Percentiles rank a stretch among this genome's conserved stretches.
Conservation (phyloP, 2,113 vertebrate species). For the Carettochelys insculpta region DNA sequence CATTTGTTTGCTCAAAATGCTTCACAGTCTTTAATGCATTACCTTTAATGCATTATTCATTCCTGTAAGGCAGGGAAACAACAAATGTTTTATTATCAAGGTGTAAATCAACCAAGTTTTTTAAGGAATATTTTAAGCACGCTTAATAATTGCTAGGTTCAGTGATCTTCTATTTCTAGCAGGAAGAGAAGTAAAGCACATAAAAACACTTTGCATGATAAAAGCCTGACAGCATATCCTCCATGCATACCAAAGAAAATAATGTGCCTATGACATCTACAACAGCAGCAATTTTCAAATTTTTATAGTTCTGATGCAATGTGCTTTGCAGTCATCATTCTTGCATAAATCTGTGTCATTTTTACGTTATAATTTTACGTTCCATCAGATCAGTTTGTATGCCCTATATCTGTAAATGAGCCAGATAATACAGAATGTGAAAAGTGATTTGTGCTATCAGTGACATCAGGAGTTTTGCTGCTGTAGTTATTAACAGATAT, state of each 20-base stretch:
- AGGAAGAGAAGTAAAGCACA: slow-evolving; percentile 57
- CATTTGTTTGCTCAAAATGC: background rate
- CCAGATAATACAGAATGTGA: slow-evolving; percentile 67
- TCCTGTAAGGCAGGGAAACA: background rate
- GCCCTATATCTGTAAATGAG: slow-evolving; percentile 75
- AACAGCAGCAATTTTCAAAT: slow-evolving; percentile 79
- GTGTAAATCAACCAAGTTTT: slow-evolving; percentile 61
- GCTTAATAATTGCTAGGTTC: slow-evolving; percentile 61
- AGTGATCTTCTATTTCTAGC: slow-evolving; percentile 64
- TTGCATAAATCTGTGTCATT: slow-evolving; percentile 73
- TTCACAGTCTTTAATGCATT: background rate
- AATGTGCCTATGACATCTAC: slow-evolving; percentile 70
- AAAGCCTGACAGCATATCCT: slow-evolving; percentile 74
- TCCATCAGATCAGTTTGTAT: slow-evolving; percentile 64
- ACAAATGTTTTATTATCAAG: background rate
- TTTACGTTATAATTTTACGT: slow-evolving; percentile 71
- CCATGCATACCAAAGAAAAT: slow-evolving; percentile 72
- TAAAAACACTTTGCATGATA: slow-evolving; percentile 63
- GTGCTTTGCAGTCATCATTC: slow-evolving; percentile 68
- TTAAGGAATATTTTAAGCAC: slow-evolving; percentile 70
- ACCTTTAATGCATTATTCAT: background rate
- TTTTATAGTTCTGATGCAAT: slow-evolving; percentile 63
- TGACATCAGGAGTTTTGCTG: slow-evolving; percentile 78
- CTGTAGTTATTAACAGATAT: slow-evolving; percentile 82
- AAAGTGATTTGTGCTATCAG: slow-evolving; percentile 77